Base-by-base conservation (phyloP, 2,113 vertebrate genomes). In the Corapipo altera region DNA sequence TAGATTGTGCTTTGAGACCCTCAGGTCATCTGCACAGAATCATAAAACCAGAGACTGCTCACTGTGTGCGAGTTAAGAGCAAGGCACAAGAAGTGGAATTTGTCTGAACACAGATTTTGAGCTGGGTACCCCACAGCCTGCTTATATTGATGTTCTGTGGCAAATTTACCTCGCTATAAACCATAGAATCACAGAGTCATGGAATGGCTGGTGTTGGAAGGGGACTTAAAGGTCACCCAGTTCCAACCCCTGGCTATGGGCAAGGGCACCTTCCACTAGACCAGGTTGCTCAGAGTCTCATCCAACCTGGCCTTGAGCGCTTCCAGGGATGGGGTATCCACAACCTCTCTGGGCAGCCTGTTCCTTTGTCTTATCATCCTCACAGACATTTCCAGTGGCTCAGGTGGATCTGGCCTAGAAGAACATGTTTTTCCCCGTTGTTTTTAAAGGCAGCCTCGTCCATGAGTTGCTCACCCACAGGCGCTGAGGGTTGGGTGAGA, bases 51-150 rank as follows among this genome's bases (percentile, higher is more conserved):
- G 3, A 46, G 28, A 17, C 15, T 33, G 28, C 28, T n/a, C 27
- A 11, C 7, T 7, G 7, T 13, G 15, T 16, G 39, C 46, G 55
- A 62, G 33, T 26, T 51, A 5, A 37, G 70, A 58, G 16, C 15
- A 8, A 20, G 62, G 57, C 26, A 33, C 5, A 9, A 35, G 66
- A 55, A 43, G 23, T 33, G 28, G 58, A 59, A 52, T 69, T 75
- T 49, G 15, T 44, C 64, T n/a, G 37, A 24, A n/a, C 0, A 2
- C 10, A 35, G 43, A 24, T 35, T 57, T 51, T 4, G 0, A 12
- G 35, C 30, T 43, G 27, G 37, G 32, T 59, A 11, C 41, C 20
- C 57, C 46, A 8, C 2, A 3, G 24, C 24, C 70, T 88, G 48
- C 49, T 76, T 18, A 3, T 19, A 7, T 12, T 28, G 30, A 2